Conservation (phyloP, 2,888 invertebrate species). For the Yponomeuta malinellus region DNA sequence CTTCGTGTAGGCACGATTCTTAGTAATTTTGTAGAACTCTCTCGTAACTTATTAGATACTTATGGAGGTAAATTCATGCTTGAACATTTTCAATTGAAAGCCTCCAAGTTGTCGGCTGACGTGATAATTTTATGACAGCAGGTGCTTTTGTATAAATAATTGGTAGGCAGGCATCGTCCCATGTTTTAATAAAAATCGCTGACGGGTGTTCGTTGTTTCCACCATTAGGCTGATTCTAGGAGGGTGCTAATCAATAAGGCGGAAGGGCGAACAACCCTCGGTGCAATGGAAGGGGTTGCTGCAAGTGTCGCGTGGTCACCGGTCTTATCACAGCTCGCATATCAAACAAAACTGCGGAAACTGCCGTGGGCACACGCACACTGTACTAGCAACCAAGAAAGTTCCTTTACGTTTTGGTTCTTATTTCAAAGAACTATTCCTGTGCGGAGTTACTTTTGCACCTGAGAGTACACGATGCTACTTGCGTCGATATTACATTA, state of each 20-base stretch:
- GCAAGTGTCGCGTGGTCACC: conserved; percentile 66
- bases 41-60: not conserved
- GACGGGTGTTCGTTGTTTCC: conserved; percentile 42
- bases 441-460: not conserved
- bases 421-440: not conserved
- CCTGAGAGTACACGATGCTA: not conserved
- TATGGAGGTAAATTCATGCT: not conserved
- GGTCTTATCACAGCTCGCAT: conserved; percentile 64
- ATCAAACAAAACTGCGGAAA: conserved; percentile 60
- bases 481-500: conserved; percentile 2
- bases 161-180: conserved; percentile 26
- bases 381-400: not conserved
- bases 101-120: not conserved
- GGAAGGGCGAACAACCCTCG: conserved; percentile 66
- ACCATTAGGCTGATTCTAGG: conserved; percentile 48
- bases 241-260: conserved; percentile 70
- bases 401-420: not conserved
- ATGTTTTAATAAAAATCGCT: conserved; percentile 13
- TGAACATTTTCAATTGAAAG: not conserved
- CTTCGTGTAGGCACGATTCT: conserved; percentile 34
- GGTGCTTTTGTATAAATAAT: conserved; percentile 16
- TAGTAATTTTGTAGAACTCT: conserved; percentile 30
- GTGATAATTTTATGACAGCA: not conserved
- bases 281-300: conserved; percentile 61
- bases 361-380: conserved; percentile 32